Conservation (phyloP, 2,797 vertebrate genomes). For the Pogoniulus pusillus region DNA sequence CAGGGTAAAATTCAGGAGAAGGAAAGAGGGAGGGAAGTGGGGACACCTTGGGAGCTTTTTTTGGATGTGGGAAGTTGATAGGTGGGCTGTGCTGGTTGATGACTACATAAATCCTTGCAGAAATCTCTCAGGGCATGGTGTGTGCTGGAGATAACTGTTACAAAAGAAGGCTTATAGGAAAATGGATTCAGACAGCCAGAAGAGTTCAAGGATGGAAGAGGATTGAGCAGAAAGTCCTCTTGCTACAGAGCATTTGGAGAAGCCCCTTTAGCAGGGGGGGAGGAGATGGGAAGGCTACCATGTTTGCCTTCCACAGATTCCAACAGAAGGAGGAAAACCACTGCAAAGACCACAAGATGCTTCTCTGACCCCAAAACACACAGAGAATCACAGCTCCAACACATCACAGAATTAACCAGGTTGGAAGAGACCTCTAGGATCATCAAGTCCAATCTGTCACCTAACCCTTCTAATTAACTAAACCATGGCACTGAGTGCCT, state of each 20-base stretch:
- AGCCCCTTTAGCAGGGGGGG: not conserved
- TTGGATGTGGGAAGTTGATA: not conserved
- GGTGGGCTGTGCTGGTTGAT: not conserved
- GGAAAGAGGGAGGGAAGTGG: not conserved
- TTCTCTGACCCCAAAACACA: not conserved
- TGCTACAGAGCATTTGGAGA: not conserved
- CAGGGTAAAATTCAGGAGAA: not conserved
- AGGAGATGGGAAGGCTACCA: not conserved
- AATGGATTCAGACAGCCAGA: not conserved
- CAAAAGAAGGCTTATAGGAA: conserved; percentile 11
- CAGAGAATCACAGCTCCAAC: not conserved
- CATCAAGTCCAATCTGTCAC: too few species aligned
- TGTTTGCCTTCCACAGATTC: not conserved
- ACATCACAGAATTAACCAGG: too few species aligned
- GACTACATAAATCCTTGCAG: not conserved
- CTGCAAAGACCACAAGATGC: rapidly evolving
- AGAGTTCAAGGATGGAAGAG: not conserved
- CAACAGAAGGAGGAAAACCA: not conserved
- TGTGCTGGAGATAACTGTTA: conserved; percentile 31
- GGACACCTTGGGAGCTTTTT: not conserved
- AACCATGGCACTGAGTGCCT: too few species aligned
- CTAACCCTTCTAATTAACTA: too few species aligned
- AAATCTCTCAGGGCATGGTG: conserved; percentile 30
- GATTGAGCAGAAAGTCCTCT: not conserved
- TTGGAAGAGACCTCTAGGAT: too few species aligned